Base-by-base conservation (phyloP, 2,888 invertebrate genomes). In the Tuta absoluta region DNA sequence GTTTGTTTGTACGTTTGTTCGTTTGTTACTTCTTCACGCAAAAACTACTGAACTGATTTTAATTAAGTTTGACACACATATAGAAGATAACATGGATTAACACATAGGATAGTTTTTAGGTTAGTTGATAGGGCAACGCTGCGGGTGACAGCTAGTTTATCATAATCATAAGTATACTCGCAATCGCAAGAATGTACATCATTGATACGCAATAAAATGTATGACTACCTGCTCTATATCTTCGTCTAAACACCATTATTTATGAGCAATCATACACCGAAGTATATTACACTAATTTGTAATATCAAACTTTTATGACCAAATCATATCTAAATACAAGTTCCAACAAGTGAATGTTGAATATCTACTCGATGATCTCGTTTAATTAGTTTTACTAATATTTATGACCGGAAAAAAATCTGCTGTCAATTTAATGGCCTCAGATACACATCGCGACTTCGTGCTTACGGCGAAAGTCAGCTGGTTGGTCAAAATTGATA, bases 401-500 rank as follows among this genome's bases (percentile, higher is more conserved):
- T 62, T 64, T 58, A 64, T 63, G 51, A 66, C 51, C 48, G 62
- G 62, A 63, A 63, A 62, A 38, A 66, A 68, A 53, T 51, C 33
- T n/a, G 62, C 56, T 62, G 59, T 60, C 74, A 67, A 72, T 77
- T 76, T 78, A 78, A 79, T 71, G 74, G 73, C 69, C 66, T 56
- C 64, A 73, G 85, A 87, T 86, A 80, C 82, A 79, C 83, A 63
- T 66, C 63, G 24, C 79, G 81, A 70, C 69, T 79, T 77, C 80
- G 75, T 82, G 85, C 79, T 84, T 78, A 81, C 80, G 85, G 89
- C 83, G 87, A 90, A 90, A 91, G 88, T 90, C 85, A 74, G 79
- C 81, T 85, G 85, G 77, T 84, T 80, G 84, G 84, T 83, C 78
- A 79, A 84, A 86, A 90, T 89, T 88, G 87, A 89, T 86, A 84